Base-by-base conservation (phyloP, 2,888 invertebrate species). In the Itoplectis maculator region DNA sequence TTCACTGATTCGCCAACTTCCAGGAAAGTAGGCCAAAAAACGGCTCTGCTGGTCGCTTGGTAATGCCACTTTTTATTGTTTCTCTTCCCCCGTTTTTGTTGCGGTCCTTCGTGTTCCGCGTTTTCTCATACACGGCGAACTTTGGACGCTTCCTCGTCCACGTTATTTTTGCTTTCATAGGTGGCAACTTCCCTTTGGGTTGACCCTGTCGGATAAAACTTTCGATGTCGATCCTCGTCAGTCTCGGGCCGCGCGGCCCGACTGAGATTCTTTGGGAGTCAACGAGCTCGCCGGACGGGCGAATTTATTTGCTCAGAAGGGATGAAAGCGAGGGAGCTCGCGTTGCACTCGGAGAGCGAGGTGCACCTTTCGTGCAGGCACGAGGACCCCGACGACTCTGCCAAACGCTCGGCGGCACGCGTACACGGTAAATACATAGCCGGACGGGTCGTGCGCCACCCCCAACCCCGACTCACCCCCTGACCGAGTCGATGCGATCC, bases 201-300 rank as follows among this genome's bases (percentile, higher is more conserved):
- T 63, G 69, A 63, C 47, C 69, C 70, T 70, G 45, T n/a, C 65
- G 70, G 69, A 23, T n/a, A 76, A 56, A 56, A 70, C 70, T 81
- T 76, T 70, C 80, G 49, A 72, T 66, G 61, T 76, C 59, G 37
- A 49, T 68, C 59, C 35, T 68, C 65, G 42, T 20, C n/a, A n/a
- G n/a, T n/a, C 6, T 9, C n/a, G 45, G 20, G 54, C 35, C 54
- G 42, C 37, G 15, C 9, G 51, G 70, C 74, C 7, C 56, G 11
- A 56, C 29, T 23, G 37, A 61, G 35, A 35, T 61, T 42, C 56
- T 76, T 23, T 61, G 45, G 35, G 70, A 72, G 78, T 75, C 75
- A n/a, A 49, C 70, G 65, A 66, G 49, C 20, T 70, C 47, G 40
- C 35, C 40, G 15, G 29, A 45, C 47, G 54, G 54, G 49, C 40